Conservation (phyloP, 2,113 vertebrate species). For the Pteruthius melanotis region DNA sequence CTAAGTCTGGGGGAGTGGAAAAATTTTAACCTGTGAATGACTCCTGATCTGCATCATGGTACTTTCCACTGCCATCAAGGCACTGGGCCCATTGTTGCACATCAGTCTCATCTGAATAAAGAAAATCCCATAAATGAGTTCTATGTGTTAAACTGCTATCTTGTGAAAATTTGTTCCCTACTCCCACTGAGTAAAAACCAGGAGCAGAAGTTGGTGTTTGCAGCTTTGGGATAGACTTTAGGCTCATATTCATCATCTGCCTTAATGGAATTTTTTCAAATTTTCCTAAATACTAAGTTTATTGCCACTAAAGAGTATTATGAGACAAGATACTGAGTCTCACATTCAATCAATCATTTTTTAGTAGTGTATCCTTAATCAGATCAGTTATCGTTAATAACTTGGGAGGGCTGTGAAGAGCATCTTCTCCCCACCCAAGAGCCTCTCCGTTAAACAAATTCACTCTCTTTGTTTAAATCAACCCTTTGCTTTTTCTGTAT, state of each 20-base stretch:
- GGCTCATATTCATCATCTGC: conserved; percentile 60
- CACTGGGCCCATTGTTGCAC: neutral
- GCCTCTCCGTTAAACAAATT: neutral
- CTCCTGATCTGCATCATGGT: neutral
- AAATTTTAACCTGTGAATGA: neutral
- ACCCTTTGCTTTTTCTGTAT: neutral
- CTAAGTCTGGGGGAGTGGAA: rapidly evolving
- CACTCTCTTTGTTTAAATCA: neutral
- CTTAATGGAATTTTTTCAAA: conserved; percentile 59
- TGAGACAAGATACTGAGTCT: conserved; percentile 47
- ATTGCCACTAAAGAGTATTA: conserved; percentile 48
- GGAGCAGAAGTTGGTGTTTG: conserved; percentile 63
- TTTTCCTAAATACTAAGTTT: conserved; percentile 63
- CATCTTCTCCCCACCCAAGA: neutral
- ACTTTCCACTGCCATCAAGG: neutral
- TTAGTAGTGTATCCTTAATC: neutral
- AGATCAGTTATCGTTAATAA: neutral
- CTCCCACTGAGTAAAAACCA: conserved; percentile 26
- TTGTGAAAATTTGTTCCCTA: conserved; percentile 4
- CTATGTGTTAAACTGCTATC: neutral
- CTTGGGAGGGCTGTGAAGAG: neutral
- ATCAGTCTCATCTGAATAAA: neutral
- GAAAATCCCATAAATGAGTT: neutral
- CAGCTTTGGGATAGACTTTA: conserved; percentile 65
- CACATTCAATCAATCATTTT: conserved; percentile 33